Conservation (phyloP, 2,888 invertebrate genomes). For the Eupelmus urozonus region DNA sequence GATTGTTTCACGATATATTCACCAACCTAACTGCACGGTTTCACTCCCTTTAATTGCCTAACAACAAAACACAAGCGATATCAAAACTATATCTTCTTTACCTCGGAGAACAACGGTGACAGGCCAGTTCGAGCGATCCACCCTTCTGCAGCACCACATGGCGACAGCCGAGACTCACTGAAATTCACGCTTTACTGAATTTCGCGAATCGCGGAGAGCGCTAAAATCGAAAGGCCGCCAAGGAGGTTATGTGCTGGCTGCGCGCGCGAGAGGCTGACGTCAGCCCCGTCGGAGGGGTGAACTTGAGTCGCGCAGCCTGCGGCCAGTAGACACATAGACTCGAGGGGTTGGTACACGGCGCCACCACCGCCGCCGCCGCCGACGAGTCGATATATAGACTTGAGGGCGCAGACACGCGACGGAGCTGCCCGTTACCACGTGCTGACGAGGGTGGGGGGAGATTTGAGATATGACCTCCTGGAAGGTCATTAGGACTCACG, state of each 20-base stretch:
- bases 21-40: no score
- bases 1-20: no score
- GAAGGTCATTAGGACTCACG: no score
- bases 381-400: no score
- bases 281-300: neutral
- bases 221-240: neutral
- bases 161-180: no score
- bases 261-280: neutral
- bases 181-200: neutral
- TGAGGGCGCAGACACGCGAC: no score
- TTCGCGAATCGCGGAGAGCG: neutral
- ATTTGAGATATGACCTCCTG: no score
- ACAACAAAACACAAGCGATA: no score
- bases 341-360: constrained; percentile 15
- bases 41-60: no score
- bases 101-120: constrained; percentile 41
- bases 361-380: constrained; percentile 7
- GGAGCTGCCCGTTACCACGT: no score
- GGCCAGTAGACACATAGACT: neutral
- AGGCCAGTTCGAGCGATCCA: constrained; percentile 36
- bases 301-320: constrained; percentile 11
- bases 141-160: constrained; percentile 48
- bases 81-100: constrained; percentile 16
- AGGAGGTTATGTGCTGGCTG: constrained; percentile 37
- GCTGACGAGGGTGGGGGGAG: no score